phyloP scores from a whole-genome alignment of 37 sponge, comb jelly and placozoan species.

The Cliona cf. orientalis region DNA sequence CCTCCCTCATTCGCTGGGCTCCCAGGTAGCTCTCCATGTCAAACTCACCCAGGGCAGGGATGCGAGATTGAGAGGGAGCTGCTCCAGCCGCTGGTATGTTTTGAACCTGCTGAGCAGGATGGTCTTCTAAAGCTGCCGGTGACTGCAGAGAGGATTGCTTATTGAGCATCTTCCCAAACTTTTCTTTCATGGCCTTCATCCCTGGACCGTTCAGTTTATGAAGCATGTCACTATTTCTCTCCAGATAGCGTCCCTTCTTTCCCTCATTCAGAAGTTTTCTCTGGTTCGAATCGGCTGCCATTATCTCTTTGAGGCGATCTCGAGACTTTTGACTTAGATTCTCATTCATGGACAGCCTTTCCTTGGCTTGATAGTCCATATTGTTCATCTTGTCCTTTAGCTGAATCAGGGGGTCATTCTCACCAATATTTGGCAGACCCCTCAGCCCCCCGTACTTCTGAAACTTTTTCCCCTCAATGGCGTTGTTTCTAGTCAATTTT shows the following conservation, averaged over 20 bases:
- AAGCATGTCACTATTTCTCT: neutral
- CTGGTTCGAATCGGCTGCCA: neutral
- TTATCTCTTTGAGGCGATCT: neutral
- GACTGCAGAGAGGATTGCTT: neutral
- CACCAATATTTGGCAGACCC: too few species aligned
- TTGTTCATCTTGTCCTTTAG: neutral
- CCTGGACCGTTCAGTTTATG: neutral
- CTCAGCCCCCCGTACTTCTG: too few species aligned
- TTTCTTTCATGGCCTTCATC: neutral
- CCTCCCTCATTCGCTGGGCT: conserved; percentile 36
- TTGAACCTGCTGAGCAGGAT: too few species aligned
- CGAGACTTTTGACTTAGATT: neutral
- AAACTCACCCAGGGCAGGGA: conserved; percentile 50
- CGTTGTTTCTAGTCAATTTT: too few species aligned
- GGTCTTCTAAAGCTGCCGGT: too few species aligned
- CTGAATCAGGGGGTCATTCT: neutral
- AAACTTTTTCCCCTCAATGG: too few species aligned
- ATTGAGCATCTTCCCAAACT: neutral
- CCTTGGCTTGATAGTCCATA: neutral
- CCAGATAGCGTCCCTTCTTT: neutral
- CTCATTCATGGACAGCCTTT: neutral
- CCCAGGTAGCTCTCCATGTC: conserved; percentile 46
- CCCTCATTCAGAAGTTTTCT: neutral
- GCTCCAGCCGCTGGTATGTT: too few species aligned
- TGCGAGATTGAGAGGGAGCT: too few species aligned